Evolutionary conservation across 64 coral and sea anemone species (phyloP), one percentile per base, ranked within the genome.

Genomic region (Actinia equina): DNA sequence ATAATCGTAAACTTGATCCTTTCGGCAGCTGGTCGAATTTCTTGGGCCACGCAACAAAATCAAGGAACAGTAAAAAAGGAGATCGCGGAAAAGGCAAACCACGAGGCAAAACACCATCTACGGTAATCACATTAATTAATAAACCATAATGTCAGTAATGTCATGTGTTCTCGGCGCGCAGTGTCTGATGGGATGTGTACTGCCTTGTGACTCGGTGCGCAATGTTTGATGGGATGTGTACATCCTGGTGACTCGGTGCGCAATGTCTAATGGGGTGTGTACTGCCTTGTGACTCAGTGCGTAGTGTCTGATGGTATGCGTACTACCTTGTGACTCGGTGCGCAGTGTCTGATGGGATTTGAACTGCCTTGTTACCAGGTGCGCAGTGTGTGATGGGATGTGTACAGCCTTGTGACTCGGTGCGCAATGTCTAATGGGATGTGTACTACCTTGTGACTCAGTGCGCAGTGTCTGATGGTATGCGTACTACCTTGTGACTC

Each of bases 11-110:
- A 85, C 53, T 85, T 44, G 83, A 85, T 17, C 25, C 83, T 54
- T 85, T 42, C 26, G 83, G 83, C 8, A 85, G 83, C 25, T 85
- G 83, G 83, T 57, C 44, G 20, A 85, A 85, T 60, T 85, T 85
- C 16, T 22, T 85, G 43, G 83, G 83, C 3, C 83, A 85, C 62
- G 41, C 83, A 27, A 25, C 18, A 13, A 85, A 85, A 1, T 23
- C 83, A 63, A 44, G 83, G 7, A 85, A 85, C 83, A 44, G 6
- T 41, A 58, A 55, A 85, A 85, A 63, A 63, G 78, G 41, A 80
- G 45, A 80, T 44, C 41, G 78, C 17, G 77, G 77, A 0, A 81
- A 52, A 81, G 43, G 49, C 18, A 81, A 81, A 81, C 44, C n/a
- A 52, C 16, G 49, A 81, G 20, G 15, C 14, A 81, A 81, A 81